Evolutionary conservation across 2,888 invertebrate genomes (phyloP).

Genomic region (Tiliacea citrago): DNA sequence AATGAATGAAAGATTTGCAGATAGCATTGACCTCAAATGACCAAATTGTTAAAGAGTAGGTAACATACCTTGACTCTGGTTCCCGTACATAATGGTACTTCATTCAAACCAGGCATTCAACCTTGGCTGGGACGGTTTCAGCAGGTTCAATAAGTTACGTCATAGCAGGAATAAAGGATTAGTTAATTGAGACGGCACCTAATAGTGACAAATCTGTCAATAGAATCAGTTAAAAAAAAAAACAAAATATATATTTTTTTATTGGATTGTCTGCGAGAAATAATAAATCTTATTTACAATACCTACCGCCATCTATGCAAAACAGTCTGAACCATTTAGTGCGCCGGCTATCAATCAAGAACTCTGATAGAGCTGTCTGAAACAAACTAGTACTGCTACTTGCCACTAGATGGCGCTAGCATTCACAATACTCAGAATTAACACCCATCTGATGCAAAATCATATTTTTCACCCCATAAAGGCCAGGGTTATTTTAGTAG

Average conservation of each 20-base stretch:
- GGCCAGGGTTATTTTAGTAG: no score
- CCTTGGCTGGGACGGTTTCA: not conserved
- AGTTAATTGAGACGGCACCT: not conserved
- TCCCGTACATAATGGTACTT: not conserved
- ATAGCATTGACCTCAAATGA: not conserved
- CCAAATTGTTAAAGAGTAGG: not conserved
- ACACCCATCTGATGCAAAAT: not conserved
- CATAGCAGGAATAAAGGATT: not conserved
- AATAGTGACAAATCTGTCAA: not conserved
- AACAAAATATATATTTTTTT: not conserved
- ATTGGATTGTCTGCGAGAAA: not conserved
- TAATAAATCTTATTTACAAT: not conserved
- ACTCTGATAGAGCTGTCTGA: not conserved
- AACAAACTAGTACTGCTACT: conserved; percentile 33
- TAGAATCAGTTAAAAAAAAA: not conserved
- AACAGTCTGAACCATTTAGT: not conserved
- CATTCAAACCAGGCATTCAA: not conserved
- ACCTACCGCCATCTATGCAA: conserved; percentile 42
- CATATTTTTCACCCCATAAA: not conserved
- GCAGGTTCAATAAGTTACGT: no score
- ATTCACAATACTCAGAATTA: not conserved
- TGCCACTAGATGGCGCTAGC: conserved; percentile 47
- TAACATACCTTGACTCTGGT: not conserved
- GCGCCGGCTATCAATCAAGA: not conserved
- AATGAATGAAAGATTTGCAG: conserved; percentile 5